Evolutionary conservation across 1,140 invertebrate species (phyloP), one percentile per base, ranked within the genome.

Genomic region (Cepaea nemoralis): DNA sequence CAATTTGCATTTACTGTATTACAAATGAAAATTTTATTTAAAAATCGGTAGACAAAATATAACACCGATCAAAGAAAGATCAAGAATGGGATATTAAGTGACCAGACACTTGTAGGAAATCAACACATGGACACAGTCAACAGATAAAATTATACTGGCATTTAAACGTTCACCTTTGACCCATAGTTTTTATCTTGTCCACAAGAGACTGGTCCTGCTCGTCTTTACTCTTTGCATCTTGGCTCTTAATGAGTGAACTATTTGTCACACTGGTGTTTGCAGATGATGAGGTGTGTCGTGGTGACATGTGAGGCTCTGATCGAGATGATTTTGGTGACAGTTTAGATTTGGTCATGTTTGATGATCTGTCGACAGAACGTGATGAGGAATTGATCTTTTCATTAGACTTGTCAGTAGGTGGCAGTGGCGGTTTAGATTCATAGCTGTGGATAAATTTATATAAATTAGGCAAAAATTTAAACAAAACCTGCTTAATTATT

Each of bases 171-270:
- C 71, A 90, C 89, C 83, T 89, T 24, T 85, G 84, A 48, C 86
- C 87, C 83, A 90, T 89, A 74, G 86, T 83, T 77, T 88, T 89
- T 3, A 90, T 84, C 80, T 88, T 85, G 71, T 90, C 88, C 71
- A 90, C 81, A 83, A 90, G 86, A 24, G 88, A 84, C 27, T 83
- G 85, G 69, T 87, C 87, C 77, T 84, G 83, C 37, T 71, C 31
- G n/a, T 66, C 63, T 39, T 19, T 31, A 3, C 22, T 39, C 12
- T 75, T 50, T 14, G 24, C 45, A 0, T 19, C n/a, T n/a, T 24
- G 35, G 19, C 8, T 24, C 3, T 70, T 35, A 5, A 71, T n/a
- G 24, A 22, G n/a, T 2, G 35, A 19, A 10, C 6, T 27, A 8
- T 59, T 39, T 16, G 77, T 66, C 24, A 27, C 86, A 73, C 75